Evolutionary conservation across 2,888 invertebrate genomes (phyloP).

Genomic region (Formica aserva): DNA sequence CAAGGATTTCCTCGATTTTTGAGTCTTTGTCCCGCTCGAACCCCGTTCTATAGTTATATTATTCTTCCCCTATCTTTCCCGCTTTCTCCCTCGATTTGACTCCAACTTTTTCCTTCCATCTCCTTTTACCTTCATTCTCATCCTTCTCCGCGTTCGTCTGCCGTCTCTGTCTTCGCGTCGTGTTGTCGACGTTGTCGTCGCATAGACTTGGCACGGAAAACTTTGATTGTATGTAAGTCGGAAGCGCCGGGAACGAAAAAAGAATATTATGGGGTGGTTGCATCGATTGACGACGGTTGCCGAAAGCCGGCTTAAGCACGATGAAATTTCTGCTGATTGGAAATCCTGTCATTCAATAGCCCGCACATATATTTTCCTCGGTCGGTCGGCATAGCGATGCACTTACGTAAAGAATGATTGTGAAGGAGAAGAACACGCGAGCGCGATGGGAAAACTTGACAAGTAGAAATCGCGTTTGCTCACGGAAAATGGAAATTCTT

Average conservation of each 20-base stretch:
- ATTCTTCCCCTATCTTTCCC: slow-evolving; percentile 11
- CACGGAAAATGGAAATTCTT: slow-evolving; percentile 24
- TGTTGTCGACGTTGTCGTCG: slow-evolving; percentile 29
- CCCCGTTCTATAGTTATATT: slow-evolving; percentile 5
- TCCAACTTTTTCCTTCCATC: slow-evolving; percentile 18
- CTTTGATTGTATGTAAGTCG: slow-evolving; percentile 72
- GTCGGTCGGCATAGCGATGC: slow-evolving; percentile 33
- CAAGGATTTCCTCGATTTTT: slow-evolving; percentile 72
- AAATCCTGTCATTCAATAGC: slow-evolving; percentile 57
- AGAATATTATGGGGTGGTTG: slow-evolving; percentile 9
- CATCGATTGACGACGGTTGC: slow-evolving; percentile 6
- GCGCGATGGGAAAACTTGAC: not conserved
- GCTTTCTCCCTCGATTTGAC: not conserved
- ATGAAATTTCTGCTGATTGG: slow-evolving; percentile 60
- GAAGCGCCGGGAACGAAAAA: slow-evolving; percentile 37
- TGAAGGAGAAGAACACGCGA: not conserved
- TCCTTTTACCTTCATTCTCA: slow-evolving; percentile 11
- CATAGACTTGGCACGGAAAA: slow-evolving; percentile 63
- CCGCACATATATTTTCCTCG: slow-evolving; percentile 45
- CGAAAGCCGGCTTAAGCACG: slow-evolving; percentile 23
- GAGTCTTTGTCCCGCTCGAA: slow-evolving; percentile 58
- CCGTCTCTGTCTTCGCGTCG: slow-evolving; percentile 39
- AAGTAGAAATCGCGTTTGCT: slow-evolving; percentile 27
- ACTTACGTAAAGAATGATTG: slow-evolving; percentile 21
- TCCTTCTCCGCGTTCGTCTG: slow-evolving; percentile 14